phyloP scores from a whole-genome alignment of 2,888 invertebrate genomes.

The Coelinius sp. region DNA sequence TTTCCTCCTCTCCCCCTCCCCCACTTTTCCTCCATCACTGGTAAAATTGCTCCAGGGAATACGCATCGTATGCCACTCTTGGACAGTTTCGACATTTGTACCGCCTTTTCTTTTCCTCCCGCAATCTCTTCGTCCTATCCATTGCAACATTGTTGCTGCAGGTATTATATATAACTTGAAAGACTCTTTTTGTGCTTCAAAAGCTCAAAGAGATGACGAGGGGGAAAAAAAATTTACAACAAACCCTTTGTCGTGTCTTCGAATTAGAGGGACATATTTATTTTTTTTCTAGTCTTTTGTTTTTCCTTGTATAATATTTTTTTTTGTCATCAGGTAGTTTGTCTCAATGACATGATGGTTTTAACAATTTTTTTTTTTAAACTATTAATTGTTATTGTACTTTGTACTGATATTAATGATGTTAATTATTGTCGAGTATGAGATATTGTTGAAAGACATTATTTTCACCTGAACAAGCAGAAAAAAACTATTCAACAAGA shows the following conservation, averaged over 20 bases:
- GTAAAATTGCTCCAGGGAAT: constrained; percentile 47
- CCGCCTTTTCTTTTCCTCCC: constrained; percentile 15
- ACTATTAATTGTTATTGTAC: too few relatives aligned
- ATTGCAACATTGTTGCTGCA: constrained; percentile 19
- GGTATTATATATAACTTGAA: constrained; percentile 40
- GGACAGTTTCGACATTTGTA: constrained; percentile 47
- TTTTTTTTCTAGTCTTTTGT: constrained; percentile 1
- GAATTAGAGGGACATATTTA: constrained; percentile 23
- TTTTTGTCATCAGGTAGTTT: too few relatives aligned
- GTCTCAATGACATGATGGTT: too few relatives aligned
- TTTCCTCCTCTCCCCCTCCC: constrained; percentile 24
- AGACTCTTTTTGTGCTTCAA: constrained; percentile 42
- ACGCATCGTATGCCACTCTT: constrained; percentile 48
- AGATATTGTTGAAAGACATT: background rate
- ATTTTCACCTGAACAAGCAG: background rate
- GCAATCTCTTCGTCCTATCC: background rate
- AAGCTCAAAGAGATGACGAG: constrained; percentile 44
- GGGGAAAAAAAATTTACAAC: constrained; percentile 35
- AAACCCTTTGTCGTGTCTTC: constrained; percentile 10
- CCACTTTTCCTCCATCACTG: background rate
- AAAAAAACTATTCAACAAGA: background rate
- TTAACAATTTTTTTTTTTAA: too few relatives aligned
- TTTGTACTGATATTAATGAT: too few relatives aligned
- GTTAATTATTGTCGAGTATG: too few relatives aligned
- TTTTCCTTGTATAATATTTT: background rate